Evolutionary conservation across 2,113 vertebrate species (phyloP).

Genomic region (Microcebus ravelobensis): DNA sequence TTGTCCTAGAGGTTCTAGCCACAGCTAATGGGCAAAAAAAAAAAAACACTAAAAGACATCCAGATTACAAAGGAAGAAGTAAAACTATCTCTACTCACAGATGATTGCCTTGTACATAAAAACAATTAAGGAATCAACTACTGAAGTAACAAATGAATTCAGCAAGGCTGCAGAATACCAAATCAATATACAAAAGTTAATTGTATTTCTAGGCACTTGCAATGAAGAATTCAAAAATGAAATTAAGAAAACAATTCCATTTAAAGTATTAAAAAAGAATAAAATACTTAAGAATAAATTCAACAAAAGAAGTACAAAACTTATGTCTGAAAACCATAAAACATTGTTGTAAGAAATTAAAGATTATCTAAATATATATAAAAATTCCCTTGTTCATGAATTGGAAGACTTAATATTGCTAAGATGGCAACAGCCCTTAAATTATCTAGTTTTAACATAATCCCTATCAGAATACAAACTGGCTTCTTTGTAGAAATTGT

Average conservation of each 20-base stretch:
- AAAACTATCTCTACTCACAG: background rate
- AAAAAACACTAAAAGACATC: background rate
- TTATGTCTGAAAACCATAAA: background rate
- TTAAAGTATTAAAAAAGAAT: slow-evolving; percentile 16
- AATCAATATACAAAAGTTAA: slow-evolving; percentile 32
- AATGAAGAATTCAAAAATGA: background rate
- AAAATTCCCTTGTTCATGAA: background rate
- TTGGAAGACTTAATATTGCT: background rate
- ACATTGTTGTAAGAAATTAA: background rate
- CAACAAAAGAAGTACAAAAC: background rate
- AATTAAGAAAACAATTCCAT: slow-evolving; percentile 7
- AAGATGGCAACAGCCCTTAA: background rate
- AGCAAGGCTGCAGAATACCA: background rate
- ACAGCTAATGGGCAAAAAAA: background rate
- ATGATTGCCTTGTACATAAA: background rate
- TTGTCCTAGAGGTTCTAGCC: background rate
- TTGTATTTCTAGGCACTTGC: background rate
- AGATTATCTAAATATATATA: background rate
- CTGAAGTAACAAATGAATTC: background rate
- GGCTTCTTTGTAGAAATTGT: background rate
- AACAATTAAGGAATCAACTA: background rate
- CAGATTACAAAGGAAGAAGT: background rate
- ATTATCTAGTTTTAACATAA: background rate
- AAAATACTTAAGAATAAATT: background rate
- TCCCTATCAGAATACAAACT: background rate